phyloP scores from a whole-genome alignment of 2,113 vertebrate species.

The Zapornia atra region DNA sequence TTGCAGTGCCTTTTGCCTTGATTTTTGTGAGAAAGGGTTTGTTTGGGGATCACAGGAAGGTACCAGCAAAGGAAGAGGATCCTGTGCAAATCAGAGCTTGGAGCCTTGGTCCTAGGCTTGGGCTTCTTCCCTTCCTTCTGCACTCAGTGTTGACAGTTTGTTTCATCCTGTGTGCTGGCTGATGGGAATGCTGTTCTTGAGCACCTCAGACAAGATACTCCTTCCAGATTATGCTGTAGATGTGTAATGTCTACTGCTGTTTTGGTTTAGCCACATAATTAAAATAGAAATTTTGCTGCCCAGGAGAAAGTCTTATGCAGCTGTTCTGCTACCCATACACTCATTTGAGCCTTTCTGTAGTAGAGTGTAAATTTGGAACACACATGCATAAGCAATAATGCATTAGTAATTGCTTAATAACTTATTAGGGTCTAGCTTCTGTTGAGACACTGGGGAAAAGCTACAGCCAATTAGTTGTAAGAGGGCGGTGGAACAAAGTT shows the following conservation, averaged over 20 bases:
- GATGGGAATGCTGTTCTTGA: neutral
- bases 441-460: constrained; percentile 30
- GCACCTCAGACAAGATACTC: neutral
- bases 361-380: neutral
- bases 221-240: neutral
- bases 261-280: neutral
- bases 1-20: neutral
- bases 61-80: neutral
- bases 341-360: neutral
- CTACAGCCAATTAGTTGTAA: constrained; percentile 54
- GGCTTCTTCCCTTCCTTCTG: neutral
- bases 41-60: neutral
- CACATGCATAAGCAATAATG: constrained; percentile 1
- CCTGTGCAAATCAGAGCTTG: rapidly evolving
- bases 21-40: neutral
- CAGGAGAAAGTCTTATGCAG: neutral
- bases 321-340: neutral
- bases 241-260: neutral
- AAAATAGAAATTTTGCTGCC: neutral
- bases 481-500: constrained; percentile 39
- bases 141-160: rapidly evolving
- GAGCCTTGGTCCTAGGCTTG: neutral
- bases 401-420: constrained; percentile 50
- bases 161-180: neutral
- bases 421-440: constrained; percentile 18